A percentile compares a stretch with the other conserved stretches of the same genome.
Evolutionary conservation across 2,113 vertebrate genomes (phyloP).

Genomic region (Pelvicachromis taeniatus): DNA sequence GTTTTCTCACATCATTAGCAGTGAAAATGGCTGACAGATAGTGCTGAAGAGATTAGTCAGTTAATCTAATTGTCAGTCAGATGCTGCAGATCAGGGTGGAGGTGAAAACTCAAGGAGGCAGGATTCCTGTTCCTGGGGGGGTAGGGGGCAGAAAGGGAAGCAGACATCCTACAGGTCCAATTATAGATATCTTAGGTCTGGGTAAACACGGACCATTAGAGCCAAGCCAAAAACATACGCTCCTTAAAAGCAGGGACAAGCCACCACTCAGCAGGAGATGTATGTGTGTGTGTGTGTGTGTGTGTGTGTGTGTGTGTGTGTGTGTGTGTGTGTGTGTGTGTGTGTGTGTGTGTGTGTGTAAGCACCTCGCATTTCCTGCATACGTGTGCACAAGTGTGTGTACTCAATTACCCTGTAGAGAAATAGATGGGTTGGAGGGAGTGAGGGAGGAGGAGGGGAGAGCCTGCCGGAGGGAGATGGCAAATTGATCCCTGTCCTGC

Average conservation of each 20-base stretch:
- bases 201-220: conserved; percentile 60
- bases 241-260: conserved; percentile 48
- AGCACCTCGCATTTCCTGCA: conserved; percentile 35
- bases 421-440: conserved; percentile 43
- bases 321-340: background rate
- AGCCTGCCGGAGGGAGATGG: conserved; percentile 33
- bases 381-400: conserved; percentile 50
- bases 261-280: conserved; percentile 53
- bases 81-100: background rate
- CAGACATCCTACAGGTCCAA: conserved; percentile 54
- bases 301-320: background rate
- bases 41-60: background rate
- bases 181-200: conserved; percentile 61
- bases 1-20: background rate
- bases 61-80: background rate
- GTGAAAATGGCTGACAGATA: background rate
- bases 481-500: conserved; percentile 66
- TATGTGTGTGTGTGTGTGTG: background rate
- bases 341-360: background rate
- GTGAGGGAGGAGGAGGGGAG: background rate
- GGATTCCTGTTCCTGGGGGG: background rate
- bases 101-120: background rate
- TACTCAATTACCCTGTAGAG: conserved; percentile 59
- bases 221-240: conserved; percentile 60
- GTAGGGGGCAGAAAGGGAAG: background rate